Evolutionary conservation across 2,113 vertebrate genomes (phyloP).

Genomic region (Lichenostomus cassidix): DNA sequence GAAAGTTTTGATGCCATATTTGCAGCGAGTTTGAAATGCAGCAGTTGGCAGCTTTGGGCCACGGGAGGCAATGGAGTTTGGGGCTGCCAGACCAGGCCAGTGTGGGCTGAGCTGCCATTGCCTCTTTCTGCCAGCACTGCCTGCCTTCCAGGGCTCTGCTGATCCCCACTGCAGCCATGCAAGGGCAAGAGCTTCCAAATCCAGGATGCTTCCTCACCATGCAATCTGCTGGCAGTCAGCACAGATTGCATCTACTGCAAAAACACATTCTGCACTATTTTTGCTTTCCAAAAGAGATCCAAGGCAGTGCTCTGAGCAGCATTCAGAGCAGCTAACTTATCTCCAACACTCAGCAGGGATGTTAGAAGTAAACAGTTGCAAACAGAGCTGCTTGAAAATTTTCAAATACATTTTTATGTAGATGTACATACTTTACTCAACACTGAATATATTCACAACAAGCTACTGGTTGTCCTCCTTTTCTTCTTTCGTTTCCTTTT

Average conservation of each 20-base stretch:
- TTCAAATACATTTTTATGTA: background rate
- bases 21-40: background rate
- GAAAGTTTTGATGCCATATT: fast-evolving
- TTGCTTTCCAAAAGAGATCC: background rate
- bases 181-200: fast-evolving
- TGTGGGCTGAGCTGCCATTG: background rate
- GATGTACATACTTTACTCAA: background rate
- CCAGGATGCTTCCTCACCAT: background rate
- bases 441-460: background rate
- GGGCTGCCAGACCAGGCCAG: background rate
- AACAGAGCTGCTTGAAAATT: background rate
- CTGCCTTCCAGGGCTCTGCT: background rate
- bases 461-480: background rate
- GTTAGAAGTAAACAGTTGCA: background rate
- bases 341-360: background rate
- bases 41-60: background rate
- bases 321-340: background rate
- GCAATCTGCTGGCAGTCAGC: background rate
- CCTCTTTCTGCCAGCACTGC: fast-evolving
- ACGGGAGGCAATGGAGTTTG: fast-evolving
- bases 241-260: background rate
- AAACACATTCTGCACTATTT: background rate
- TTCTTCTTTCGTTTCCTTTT: background rate
- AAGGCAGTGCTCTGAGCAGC: background rate
- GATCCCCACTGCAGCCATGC: background rate